Evolutionary conservation across 2,888 invertebrate species (phyloP).

Genomic region (Agrochola circellaris): DNA sequence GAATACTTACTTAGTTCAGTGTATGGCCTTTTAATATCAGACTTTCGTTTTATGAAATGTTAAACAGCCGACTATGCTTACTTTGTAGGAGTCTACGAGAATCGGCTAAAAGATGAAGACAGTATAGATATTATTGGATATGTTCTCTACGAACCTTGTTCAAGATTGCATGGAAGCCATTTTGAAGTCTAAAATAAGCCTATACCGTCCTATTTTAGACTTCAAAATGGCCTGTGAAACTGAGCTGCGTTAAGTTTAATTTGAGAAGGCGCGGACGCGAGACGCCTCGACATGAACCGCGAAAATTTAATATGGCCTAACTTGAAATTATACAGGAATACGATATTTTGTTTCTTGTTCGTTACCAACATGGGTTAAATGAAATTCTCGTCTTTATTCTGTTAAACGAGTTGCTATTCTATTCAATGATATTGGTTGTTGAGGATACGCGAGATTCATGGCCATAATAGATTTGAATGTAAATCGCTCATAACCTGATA

Average conservation of each 20-base stretch:
- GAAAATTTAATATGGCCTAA: slow-evolving; percentile 54
- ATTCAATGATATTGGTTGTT: neutral
- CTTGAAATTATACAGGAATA: slow-evolving; percentile 48
- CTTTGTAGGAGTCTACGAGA: neutral
- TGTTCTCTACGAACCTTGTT: neutral
- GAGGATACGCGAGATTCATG: neutral
- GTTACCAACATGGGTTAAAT: slow-evolving; percentile 40
- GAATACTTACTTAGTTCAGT: slow-evolving; percentile 4
- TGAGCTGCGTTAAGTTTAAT: slow-evolving; percentile 64
- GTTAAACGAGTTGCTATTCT: slow-evolving; percentile 20
- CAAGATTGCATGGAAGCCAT: slow-evolving; percentile 22
- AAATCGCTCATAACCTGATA: neutral
- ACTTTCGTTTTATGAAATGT: neutral
- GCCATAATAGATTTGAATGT: slow-evolving; percentile 6
- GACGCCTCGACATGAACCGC: slow-evolving; percentile 22
- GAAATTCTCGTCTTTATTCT: slow-evolving; percentile 28
- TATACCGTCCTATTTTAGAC: neutral
- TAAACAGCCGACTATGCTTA: neutral
- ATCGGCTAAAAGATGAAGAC: neutral
- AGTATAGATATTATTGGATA: neutral
- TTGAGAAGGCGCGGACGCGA: slow-evolving; percentile 55
- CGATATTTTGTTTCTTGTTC: slow-evolving; percentile 42
- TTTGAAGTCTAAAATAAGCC: slow-evolving; percentile 22
- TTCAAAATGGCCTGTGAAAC: slow-evolving; percentile 49
- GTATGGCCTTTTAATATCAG: neutral